phyloP scores from a whole-genome alignment of 53 echinoderm and acorn worm genomes.

The Temnopleurus reevesii region DNA sequence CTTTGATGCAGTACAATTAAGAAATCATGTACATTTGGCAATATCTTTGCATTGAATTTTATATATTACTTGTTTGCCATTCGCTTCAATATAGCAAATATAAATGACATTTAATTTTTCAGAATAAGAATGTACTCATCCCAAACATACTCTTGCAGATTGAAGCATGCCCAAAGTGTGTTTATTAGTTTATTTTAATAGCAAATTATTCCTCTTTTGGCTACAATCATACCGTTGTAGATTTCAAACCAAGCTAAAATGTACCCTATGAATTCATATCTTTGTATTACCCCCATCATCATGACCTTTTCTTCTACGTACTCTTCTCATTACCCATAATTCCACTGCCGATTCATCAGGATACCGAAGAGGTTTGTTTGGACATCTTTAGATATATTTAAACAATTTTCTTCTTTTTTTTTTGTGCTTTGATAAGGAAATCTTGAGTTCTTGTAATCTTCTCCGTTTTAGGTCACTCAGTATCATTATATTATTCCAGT shows the following conservation, averaged over 20 bases:
- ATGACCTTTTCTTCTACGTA: background rate
- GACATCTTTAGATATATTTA: background rate
- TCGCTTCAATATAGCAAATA: too few relatives aligned
- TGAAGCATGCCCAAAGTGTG: too few relatives aligned
- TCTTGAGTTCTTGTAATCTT: background rate
- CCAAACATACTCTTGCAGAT: too few relatives aligned
- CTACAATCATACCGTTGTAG: background rate
- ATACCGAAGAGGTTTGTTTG: constrained; percentile 34
- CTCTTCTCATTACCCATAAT: constrained; percentile 14
- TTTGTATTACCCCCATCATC: background rate
- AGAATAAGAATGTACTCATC: too few relatives aligned
- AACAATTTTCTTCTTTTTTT: background rate
- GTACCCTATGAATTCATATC: background rate
- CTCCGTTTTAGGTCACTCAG: too few relatives aligned
- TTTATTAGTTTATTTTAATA: background rate
- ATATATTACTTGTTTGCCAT: too few relatives aligned
- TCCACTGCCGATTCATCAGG: constrained; percentile 30
- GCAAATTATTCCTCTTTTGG: background rate
- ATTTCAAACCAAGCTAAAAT: background rate
- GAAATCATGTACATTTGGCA: too few relatives aligned
- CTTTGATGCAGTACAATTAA: too few relatives aligned
- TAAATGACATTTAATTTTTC: too few relatives aligned
- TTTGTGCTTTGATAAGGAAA: background rate
- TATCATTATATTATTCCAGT: too few relatives aligned
- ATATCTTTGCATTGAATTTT: too few relatives aligned